Base-by-base conservation (phyloP, 1,140 invertebrate species). In the Drosophila ananassae region DNA sequence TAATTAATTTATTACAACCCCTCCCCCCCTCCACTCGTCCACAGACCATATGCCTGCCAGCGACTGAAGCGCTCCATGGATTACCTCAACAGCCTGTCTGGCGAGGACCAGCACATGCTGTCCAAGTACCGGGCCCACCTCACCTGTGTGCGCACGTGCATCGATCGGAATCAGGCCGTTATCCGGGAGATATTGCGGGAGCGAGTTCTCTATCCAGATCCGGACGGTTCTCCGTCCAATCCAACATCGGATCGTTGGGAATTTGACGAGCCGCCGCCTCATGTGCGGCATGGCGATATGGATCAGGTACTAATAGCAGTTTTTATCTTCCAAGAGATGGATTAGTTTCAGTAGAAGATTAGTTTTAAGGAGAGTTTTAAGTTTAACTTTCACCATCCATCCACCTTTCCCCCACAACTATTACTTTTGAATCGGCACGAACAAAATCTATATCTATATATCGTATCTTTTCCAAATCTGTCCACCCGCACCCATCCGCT, bases 141-240 rank as follows among this genome's bases (percentile, higher is more conserved):
- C 51, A 92, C 94, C 34, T 94, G 94, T 46, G 94, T 98, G 7
- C 95, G 95, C 84, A 93, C 93, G 41, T 97, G 97, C 84, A 95
- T 99, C 24, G 96, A 97, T 47, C 94, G 95, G 55, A 99, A 99
- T 92, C 95, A 96, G 77, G 93, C 95, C 48, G 94, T 99, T 21
- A 97, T 99, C 8, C 95, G 96, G 59, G 92, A 96, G 22, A 97
- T 99, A 52, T 94, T 98, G 7, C 78, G 87, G 3, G 90, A 89
- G 50, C 78, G 76, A 2, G 66, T 79, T 0, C 75, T 90, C 2
- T 85, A 90, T 41, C 81, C 79, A 2, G 41, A 44, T 7, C 34
- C 63, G 6, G 73, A 62, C 12, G 78, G 59, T 52, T n/a, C 34
- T 2, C 6, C 9, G 0, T 46, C 24, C 5, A 61, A 22, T 22